A percentile compares a stretch with the other conserved stretches of the same genome.
Evolutionary conservation across 2,797 vertebrate species (phyloP).

Genomic region (Intellagama lesueurii): DNA sequence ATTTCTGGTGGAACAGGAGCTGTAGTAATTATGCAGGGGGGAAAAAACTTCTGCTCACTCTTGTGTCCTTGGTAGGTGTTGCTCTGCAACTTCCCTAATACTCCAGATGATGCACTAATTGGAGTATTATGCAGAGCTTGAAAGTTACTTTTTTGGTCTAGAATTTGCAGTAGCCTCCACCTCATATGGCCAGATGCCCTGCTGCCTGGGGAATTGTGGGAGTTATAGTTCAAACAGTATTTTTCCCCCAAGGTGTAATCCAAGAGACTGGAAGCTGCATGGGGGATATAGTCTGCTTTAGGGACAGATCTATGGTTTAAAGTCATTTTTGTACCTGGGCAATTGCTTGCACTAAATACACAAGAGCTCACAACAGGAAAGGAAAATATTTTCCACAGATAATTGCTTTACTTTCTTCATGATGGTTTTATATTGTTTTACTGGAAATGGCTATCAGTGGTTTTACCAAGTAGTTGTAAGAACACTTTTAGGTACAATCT

Average conservation of each 20-base stretch:
- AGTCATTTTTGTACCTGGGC: neutral
- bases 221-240: no score
- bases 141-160: no score
- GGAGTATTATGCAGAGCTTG: no score
- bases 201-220: no score
- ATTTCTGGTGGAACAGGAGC: constrained; percentile 40
- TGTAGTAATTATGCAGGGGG: constrained; percentile 25
- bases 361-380: constrained; percentile 19
- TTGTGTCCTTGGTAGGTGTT: no score
- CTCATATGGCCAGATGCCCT: no score
- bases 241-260: neutral
- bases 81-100: no score
- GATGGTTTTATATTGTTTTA: neutral
- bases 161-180: no score
- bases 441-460: neutral
- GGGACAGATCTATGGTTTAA: constrained; percentile 39
- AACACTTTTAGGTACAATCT: neutral
- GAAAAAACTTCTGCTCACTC: neutral
- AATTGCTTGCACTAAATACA: constrained; percentile 16
- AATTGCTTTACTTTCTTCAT: constrained; percentile 13
- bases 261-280: neutral
- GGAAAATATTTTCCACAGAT: constrained; percentile 34
- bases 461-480: neutral
- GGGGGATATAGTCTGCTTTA: neutral
- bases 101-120: no score